These are phyloP conservation scores for Littorina saxatilis DNA, from an alignment of 1,140 invertebrate genomes.

Conservation along the genomic window DNA sequence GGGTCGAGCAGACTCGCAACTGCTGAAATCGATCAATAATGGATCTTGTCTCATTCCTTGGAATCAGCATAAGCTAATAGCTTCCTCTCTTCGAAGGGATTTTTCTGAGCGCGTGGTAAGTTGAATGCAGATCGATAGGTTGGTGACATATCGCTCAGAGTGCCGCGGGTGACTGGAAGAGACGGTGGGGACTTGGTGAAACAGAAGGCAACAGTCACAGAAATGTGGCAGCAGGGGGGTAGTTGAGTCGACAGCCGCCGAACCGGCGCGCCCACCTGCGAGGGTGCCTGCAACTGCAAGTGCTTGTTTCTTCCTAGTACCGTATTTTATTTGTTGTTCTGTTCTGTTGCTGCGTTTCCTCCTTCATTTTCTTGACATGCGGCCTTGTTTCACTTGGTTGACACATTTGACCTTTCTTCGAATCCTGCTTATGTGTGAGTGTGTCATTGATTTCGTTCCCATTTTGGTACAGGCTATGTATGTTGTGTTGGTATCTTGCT, in stretches of 20 bases:
- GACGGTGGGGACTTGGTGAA: no score
- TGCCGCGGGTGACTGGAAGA: no score
- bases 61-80: slow-evolving; percentile 20
- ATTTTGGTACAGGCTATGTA: no score
- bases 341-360: neutral
- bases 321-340: neutral
- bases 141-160: no score
- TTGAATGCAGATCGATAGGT: neutral
- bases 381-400: no score
- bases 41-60: slow-evolving; percentile 37
- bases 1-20: slow-evolving; percentile 21
- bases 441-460: no score
- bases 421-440: no score
- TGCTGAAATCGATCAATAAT: slow-evolving; percentile 36
- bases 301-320: neutral
- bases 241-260: neutral
- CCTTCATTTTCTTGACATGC: no score
- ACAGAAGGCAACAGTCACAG: no score
- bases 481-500: no score
- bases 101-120: slow-evolving; percentile 23
- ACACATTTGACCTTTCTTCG: no score
- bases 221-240: no score
- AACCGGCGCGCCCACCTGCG: slow-evolving; percentile 8
- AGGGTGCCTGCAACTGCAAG: neutral
- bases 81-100: slow-evolving; percentile 19